A percentile compares a stretch with the other conserved stretches of the same genome.
Conservation (phyloP, 2,113 vertebrate genomes). For the Corythaixoides concolor region DNA sequence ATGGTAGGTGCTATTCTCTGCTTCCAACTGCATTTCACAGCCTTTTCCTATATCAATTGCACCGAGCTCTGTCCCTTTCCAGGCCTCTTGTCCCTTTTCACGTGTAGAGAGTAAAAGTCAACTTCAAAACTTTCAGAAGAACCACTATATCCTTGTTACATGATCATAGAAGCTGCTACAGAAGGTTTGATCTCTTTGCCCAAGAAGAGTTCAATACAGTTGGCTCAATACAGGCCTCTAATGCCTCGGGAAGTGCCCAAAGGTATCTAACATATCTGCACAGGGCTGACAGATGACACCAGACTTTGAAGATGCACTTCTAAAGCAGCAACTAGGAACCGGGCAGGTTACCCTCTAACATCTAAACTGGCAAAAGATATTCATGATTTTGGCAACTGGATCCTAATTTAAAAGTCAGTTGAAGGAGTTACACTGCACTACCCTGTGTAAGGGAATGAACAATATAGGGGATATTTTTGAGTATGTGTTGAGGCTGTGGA, state of each 20-base stretch:
- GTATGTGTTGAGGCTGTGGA: neutral
- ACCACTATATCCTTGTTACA: neutral
- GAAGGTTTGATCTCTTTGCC: neutral
- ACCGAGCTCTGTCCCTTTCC: neutral
- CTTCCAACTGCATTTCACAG: neutral
- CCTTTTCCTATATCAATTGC: neutral
- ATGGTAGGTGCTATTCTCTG: neutral
- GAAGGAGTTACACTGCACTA: neutral
- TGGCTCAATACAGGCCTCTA: neutral
- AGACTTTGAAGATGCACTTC: neutral
- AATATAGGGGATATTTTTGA: neutral
- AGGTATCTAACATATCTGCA: neutral
- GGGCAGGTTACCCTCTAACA: neutral
- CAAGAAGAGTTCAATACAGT: neutral
- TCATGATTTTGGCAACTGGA: neutral
- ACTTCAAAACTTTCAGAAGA: neutral
- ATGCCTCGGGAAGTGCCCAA: neutral
- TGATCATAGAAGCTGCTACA: neutral
- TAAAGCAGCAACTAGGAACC: neutral
- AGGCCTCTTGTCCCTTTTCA: neutral
- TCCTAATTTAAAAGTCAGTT: neutral
- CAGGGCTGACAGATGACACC: neutral
- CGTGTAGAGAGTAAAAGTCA: neutral
- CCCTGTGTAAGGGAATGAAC: neutral
- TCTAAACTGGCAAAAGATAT: neutral